A percentile compares a stretch with the other conserved stretches of the same genome.
phyloP scores from a whole-genome alignment of 2,888 invertebrate species.

The Leucophora obtusa region DNA sequence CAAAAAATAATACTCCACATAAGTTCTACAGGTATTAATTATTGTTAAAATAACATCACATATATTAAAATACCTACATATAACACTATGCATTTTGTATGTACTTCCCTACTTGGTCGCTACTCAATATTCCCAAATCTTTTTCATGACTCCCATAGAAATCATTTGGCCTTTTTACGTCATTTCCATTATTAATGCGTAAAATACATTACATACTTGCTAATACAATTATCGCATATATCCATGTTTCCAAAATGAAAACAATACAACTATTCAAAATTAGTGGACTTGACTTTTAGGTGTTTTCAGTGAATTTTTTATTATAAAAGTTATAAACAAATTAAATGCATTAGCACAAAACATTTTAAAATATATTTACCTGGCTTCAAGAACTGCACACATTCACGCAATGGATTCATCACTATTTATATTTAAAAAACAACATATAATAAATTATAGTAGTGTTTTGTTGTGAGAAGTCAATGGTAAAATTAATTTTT shows the following conservation, averaged over 20 bases:
- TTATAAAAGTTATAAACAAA: neutral
- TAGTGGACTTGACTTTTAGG: neutral
- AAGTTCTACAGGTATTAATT: neutral
- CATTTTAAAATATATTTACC: slow-evolving; percentile 20
- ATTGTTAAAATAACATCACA: neutral
- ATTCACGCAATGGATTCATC: slow-evolving; percentile 50
- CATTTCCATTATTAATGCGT: neutral
- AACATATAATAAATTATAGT: slow-evolving; percentile 25
- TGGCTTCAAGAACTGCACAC: slow-evolving; percentile 49
- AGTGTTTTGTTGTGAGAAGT: slow-evolving; percentile 25
- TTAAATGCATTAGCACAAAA: neutral
- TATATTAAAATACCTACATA: neutral
- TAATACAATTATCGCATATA: neutral
- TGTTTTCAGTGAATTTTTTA: neutral
- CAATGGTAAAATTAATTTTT: slow-evolving; percentile 29
- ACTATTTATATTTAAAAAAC: slow-evolving; percentile 35
- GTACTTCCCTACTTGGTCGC: neutral
- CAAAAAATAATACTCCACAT: neutral
- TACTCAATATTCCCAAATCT: neutral
- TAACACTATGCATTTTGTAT: neutral
- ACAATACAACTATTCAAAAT: neutral
- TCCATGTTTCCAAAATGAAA: neutral
- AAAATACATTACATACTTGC: neutral
- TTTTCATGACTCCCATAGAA: neutral
- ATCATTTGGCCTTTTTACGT: neutral